Base-by-base conservation (phyloP, 2,888 invertebrate species). In the Heliconius aoede region DNA sequence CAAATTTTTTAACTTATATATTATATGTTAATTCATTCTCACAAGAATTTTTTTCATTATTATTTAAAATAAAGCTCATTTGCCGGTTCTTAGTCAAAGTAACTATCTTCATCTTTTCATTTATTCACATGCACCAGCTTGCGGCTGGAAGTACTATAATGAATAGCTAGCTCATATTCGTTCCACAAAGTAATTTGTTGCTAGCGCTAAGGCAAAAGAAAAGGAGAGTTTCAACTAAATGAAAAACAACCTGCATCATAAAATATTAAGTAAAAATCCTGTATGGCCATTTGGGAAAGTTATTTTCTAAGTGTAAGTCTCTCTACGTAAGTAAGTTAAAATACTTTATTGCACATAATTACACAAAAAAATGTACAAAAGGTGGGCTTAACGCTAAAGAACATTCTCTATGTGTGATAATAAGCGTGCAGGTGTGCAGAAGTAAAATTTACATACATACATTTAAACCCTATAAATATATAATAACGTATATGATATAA, bases 131-230 rank as follows among this genome's bases (percentile, higher is more conserved):
- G 46, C 21, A 68, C 28, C 28, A 30, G 28, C 28, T 51, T 55
- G 51, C 7, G 21, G 51, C 30, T 51, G 51, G 68, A 55, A 71
- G 36, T 26, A 24, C n/a, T 11, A 32, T 71, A 71, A 71, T 68
- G 30, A 51, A 28, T 58, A 60, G 71, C 58, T 24, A 60, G 36
- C 58, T 26, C 60, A 60, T 26, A 60, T 60, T 36, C 26, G 9
- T 36, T 58, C 24, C 21, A n/a, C 60, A 60, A 32, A 72, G 60
- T 60, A 60, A 72, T 72, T 72, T 60, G 26, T 32, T 72, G 18
- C 60, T 21, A 32, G 18, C n/a, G n/a, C 9, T 55, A n/a, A 55
- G n/a, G 60, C 71, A 36, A 60, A 72, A 18, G 9, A 30, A 71
- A 60, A 24, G 15, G n/a, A 69, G 51, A 69, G 69, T 9, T 46